Evolutionary conservation across 53 echinoderm and acorn worm genomes (phyloP).

Genomic region (Crossaster papposus): DNA sequence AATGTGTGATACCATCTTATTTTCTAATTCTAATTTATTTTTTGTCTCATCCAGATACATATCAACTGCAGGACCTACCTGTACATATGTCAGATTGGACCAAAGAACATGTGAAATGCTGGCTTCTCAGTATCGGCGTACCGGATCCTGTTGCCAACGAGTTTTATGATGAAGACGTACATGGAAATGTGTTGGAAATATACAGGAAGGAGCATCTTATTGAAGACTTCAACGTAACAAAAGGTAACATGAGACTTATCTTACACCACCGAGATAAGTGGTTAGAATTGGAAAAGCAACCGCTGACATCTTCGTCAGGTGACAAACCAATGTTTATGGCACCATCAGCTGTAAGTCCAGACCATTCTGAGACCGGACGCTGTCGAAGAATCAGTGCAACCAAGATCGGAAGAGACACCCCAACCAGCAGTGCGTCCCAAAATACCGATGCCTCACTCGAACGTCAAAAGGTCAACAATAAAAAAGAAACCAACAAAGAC

Average conservation of each 20-base stretch:
- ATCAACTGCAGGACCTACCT: neutral
- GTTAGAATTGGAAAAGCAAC: neutral
- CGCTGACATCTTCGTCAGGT: neutral
- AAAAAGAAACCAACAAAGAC: neutral
- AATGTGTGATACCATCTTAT: neutral
- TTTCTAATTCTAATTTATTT: neutral
- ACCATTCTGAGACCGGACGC: neutral
- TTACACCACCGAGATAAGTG: neutral
- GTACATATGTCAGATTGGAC: constrained; percentile 40
- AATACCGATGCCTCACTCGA: neutral
- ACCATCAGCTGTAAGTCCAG: neutral
- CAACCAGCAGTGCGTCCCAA: constrained; percentile 5
- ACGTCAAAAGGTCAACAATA: neutral
- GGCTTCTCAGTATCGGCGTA: constrained; percentile 25
- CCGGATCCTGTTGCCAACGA: neutral
- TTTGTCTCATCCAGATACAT: neutral
- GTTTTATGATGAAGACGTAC: constrained; percentile 30
- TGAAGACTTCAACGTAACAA: neutral
- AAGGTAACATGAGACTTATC: neutral
- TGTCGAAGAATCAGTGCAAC: neutral
- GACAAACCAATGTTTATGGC: neutral
- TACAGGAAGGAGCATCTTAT: neutral
- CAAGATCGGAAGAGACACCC: neutral
- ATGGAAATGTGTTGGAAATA: constrained; percentile 34
- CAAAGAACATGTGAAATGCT: constrained; percentile 15